Evolutionary conservation across 2,797 vertebrate genomes (phyloP).

Genomic region (Lacerta viridis): DNA sequence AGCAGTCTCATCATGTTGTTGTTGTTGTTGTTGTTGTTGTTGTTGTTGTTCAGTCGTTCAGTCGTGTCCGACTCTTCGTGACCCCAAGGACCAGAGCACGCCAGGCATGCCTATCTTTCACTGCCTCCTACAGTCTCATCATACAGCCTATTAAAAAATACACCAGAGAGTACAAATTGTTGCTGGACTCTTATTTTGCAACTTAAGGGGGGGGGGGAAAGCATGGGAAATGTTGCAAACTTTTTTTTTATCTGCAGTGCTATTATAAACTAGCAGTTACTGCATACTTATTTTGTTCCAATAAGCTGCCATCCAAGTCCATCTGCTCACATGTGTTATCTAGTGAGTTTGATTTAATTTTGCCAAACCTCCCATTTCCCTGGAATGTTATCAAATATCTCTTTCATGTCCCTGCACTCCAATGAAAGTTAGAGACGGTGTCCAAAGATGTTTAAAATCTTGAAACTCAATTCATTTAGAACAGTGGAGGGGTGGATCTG

Average conservation of each 20-base stretch:
- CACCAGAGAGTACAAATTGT: slow-evolving; percentile 23
- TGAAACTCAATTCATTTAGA: not conserved
- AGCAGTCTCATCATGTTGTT: slow-evolving; percentile 16
- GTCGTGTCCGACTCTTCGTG: too few species aligned
- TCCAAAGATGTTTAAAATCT: slow-evolving; percentile 28
- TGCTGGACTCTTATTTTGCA: not conserved
- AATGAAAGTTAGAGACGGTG: slow-evolving; percentile 14
- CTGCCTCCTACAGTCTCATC: slow-evolving; percentile 10
- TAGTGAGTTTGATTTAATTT: not conserved
- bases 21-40: too few species aligned
- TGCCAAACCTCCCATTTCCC: slow-evolving; percentile 4
- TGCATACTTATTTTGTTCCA: not conserved
- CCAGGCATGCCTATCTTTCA: too few species aligned
- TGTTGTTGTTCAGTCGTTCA: too few species aligned
- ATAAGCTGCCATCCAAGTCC: not conserved
- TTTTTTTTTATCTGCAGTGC: slow-evolving; percentile 18
- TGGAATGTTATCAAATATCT: slow-evolving; percentile 21
- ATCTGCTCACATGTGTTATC: slow-evolving; percentile 6
- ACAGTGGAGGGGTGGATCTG: too few species aligned
- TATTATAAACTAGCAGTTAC: not conserved
- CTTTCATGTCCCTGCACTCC: not conserved
- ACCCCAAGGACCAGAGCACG: too few species aligned
- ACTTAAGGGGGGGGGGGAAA: slow-evolving; percentile 11
- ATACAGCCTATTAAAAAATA: slow-evolving; percentile 17
- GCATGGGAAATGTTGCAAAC: slow-evolving; percentile 22